Conservation (phyloP, 2,797 vertebrate species). For the Moxostoma hubbsi region DNA sequence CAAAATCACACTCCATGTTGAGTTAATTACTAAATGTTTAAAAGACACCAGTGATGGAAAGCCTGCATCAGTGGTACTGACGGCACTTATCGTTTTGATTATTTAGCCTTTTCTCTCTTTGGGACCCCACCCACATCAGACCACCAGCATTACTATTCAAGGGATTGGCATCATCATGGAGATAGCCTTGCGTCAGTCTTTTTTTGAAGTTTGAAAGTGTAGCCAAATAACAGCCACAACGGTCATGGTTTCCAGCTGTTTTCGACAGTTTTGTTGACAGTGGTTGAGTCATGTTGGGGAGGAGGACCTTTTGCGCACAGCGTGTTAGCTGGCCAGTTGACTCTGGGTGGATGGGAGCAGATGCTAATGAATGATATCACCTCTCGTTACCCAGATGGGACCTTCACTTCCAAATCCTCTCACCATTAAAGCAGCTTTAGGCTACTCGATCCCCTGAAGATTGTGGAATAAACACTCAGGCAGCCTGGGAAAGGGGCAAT, state of each 20-base stretch:
- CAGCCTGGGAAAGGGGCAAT: slow-evolving; percentile 54
- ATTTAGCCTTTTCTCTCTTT: slow-evolving; percentile 44
- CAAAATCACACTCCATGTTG: slow-evolving; percentile 19
- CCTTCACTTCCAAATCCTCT: slow-evolving; percentile 32
- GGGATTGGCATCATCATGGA: slow-evolving; percentile 13
- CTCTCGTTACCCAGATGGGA: slow-evolving; percentile 68
- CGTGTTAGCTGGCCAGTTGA: slow-evolving; percentile 68
- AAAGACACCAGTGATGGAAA: slow-evolving; percentile 47
- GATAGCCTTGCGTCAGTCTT: slow-evolving; percentile 49
- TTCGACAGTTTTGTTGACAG: slow-evolving; percentile 71
- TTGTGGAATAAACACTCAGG: slow-evolving; percentile 34
- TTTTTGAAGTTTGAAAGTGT: slow-evolving; percentile 49
- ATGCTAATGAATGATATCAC: slow-evolving; percentile 80
- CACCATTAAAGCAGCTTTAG: slow-evolving; percentile 44
- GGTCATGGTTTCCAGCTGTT: slow-evolving; percentile 77
- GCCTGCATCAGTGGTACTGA: slow-evolving; percentile 48
- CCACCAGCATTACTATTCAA: slow-evolving; percentile 28
- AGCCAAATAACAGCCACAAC: slow-evolving; percentile 58
- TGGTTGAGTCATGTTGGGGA: slow-evolving; percentile 73
- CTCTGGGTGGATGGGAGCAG: slow-evolving; percentile 68
- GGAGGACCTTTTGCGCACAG: slow-evolving; percentile 68
- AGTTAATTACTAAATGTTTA: slow-evolving; percentile 44
- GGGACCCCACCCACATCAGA: slow-evolving; percentile 49
- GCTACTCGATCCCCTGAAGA: slow-evolving; percentile 7
- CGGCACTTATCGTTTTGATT: slow-evolving; percentile 52